Base-by-base conservation (phyloP, 2,113 vertebrate genomes). In the Epinephelus lanceolatus region DNA sequence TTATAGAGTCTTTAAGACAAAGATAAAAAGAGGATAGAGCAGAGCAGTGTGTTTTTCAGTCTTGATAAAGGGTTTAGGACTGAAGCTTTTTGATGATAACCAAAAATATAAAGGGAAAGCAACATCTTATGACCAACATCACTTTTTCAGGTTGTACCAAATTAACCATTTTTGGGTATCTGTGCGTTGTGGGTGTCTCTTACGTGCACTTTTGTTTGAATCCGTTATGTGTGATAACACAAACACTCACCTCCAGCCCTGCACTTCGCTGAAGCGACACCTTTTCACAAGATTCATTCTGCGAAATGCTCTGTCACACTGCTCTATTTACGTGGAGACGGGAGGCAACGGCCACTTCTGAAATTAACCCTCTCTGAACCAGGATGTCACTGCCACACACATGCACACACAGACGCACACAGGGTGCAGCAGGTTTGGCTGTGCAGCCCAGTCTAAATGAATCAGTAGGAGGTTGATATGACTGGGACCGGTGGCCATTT, bases 361-460 rank as follows among this genome's bases (percentile, higher is more conserved):
- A 94, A 86, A 94, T 94, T 94, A 94, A 94, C 93, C 90, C 94
- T 89, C 69, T 82, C 67, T 62, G 61, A 73, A 69, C 91, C 82
- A 89, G 93, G 91, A 93, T 90, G 91, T 83, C 76, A 71, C 59
- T 57, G 66, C 55, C 59, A 15, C 23, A 74, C 74, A 81, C 51
- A 73, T 40, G 33, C 85, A 62, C 78, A 78, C 74, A 84, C 74
- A 84, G 61, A 81, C 37, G 27, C 72, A 75, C 78, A 45, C 40
- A 1, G 11, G 33, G 59, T 84, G 86, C 85, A 71, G 19, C 52
- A 61, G 89, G 85, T 67, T 88, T 61, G 68, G 81, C 60, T 86
- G 61, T 88, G 83, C 84, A 92, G 75, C 92, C 82, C 62, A 51
- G 72, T 86, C 89, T 88, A 90, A 91, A 94, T 94, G 93, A 94